A percentile compares a stretch with the other conserved stretches of the same genome.
Conservation (phyloP, 2,113 vertebrate species). For the Chloropsis hardwickii region DNA sequence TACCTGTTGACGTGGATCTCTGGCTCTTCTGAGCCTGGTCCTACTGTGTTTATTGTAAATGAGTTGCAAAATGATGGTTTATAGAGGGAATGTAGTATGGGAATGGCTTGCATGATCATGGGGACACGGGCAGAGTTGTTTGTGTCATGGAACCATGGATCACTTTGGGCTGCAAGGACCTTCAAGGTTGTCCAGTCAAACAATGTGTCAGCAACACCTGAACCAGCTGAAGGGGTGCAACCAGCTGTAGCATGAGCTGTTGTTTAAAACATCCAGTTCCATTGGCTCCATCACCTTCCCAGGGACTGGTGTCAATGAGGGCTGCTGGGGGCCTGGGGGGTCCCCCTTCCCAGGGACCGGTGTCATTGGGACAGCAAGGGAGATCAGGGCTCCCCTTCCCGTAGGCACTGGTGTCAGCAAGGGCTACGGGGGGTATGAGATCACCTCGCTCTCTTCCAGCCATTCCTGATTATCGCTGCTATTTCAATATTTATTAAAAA, state of each 20-base stretch:
- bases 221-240: no score
- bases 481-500: background rate
- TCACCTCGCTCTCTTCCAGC: background rate
- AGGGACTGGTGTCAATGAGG: background rate
- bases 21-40: background rate
- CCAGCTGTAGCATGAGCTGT: background rate
- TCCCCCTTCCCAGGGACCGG: background rate
- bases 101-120: background rate
- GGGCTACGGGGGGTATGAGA: background rate
- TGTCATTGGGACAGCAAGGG: background rate
- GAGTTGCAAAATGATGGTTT: background rate
- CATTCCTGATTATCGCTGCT: background rate
- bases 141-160: background rate
- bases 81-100: no score
- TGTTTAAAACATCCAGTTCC: background rate
- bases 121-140: background rate
- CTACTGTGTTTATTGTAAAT: background rate
- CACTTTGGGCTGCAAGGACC: background rate
- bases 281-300: background rate
- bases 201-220: background rate
- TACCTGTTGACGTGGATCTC: rapidly evolving
- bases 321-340: background rate
- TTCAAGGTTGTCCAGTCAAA: background rate
- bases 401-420: background rate
- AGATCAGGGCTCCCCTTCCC: background rate